These are phyloP conservation scores for Diarsia rubi DNA, from an alignment of 2,888 invertebrate species.

Conservation along the genomic window DNA sequence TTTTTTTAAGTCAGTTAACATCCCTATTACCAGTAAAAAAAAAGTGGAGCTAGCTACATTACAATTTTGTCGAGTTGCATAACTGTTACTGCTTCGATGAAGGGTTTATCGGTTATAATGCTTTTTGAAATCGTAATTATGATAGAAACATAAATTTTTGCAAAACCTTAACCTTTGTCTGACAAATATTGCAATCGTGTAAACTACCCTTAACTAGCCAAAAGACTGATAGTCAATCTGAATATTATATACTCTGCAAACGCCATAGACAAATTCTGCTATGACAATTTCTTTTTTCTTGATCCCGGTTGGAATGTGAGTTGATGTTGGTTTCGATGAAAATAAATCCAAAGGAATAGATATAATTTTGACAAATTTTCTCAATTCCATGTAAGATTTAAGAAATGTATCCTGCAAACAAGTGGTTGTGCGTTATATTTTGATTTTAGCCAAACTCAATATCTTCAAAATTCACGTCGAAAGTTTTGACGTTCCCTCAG, in stretches of 20 bases:
- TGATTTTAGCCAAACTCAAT: conserved; percentile 56
- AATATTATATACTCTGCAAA: conserved; percentile 15
- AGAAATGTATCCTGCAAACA: conserved; percentile 70
- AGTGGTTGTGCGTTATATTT: conserved; percentile 84
- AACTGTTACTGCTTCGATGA: neutral
- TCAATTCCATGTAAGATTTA: conserved; percentile 70
- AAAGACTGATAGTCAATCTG: conserved; percentile 34
- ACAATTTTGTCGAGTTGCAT: neutral
- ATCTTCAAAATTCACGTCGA: conserved; percentile 59
- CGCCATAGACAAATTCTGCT: conserved; percentile 73
- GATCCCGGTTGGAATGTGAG: conserved; percentile 89
- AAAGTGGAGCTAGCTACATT: neutral
- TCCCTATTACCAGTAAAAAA: too few species aligned
- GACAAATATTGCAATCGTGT: neutral
- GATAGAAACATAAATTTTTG: too few species aligned
- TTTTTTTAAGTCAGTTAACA: too few species aligned
- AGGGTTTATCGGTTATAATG: neutral
- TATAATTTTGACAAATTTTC: conserved; percentile 69
- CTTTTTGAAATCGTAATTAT: neutral
- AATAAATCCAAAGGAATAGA: conserved; percentile 85
- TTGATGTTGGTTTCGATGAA: conserved; percentile 81
- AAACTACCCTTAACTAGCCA: neutral
- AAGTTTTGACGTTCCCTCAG: conserved; percentile 81
- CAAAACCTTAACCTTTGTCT: neutral
- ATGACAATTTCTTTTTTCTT: conserved; percentile 85